These are phyloP conservation scores for Sinhomidia bicolor DNA, from an alignment of 2,888 invertebrate genomes.

Conservation along the genomic window DNA sequence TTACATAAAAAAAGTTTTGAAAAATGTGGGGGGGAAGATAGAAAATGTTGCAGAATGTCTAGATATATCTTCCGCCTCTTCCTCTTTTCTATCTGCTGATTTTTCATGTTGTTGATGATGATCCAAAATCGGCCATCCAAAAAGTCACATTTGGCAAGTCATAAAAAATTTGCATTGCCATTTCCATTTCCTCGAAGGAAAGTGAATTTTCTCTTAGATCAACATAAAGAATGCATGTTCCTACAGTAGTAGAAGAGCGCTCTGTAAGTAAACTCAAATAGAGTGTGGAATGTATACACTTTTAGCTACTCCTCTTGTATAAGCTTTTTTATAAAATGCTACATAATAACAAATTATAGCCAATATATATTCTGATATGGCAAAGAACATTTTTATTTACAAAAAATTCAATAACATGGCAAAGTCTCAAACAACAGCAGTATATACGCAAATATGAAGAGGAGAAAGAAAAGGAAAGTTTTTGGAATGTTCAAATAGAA, in stretches of 20 bases:
- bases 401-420: constrained; percentile 42
- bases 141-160: constrained; percentile 62
- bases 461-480: not conserved
- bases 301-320: too few species aligned
- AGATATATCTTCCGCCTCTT: not conserved
- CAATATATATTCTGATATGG: not conserved
- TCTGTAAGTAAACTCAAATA: not conserved
- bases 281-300: not conserved
- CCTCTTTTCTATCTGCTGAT: constrained; percentile 29
- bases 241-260: not conserved
- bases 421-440: not conserved
- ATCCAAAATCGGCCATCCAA: constrained; percentile 49
- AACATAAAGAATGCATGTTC: not conserved
- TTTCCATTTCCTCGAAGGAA: constrained; percentile 29
- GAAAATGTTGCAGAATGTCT: not conserved
- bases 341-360: too few species aligned
- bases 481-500: not conserved
- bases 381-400: constrained; percentile 38
- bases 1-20: not conserved
- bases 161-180: constrained; percentile 49
- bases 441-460: too few species aligned
- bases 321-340: too few species aligned
- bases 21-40: not conserved
- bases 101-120: constrained; percentile 54
- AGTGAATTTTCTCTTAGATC: constrained; percentile 3